phyloP scores from a whole-genome alignment of 2,113 vertebrate species.

The Ptilonorhynchus violaceus region DNA sequence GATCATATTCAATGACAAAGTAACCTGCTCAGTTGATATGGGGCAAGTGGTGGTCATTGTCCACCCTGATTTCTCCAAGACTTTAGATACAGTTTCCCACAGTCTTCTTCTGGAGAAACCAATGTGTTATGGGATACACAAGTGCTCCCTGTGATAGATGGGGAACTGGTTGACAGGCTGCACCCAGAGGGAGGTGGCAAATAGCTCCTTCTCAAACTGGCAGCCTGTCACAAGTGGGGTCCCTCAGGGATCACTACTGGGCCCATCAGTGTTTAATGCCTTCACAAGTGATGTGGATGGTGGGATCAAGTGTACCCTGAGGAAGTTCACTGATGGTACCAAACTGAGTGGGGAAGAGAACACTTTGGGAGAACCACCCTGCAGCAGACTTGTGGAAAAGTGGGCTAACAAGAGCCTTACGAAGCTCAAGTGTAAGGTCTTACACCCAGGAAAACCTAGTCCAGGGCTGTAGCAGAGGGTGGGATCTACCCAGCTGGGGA shows the following conservation, averaged over 20 bases:
- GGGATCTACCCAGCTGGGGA: neutral
- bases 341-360: neutral
- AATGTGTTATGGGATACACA: neutral
- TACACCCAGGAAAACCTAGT: neutral
- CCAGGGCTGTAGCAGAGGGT: neutral
- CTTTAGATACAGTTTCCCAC: neutral
- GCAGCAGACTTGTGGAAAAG: neutral
- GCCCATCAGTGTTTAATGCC: neutral
- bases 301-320: neutral
- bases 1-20: neutral
- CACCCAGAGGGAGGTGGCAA: neutral
- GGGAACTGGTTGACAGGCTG: neutral
- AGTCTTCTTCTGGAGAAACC: neutral
- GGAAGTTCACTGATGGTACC: neutral
- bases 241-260: rapidly evolving
- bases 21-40: neutral
- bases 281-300: neutral
- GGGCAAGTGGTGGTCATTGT: neutral
- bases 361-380: neutral
- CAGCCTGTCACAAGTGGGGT: neutral
- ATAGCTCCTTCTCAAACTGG: neutral
- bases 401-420: neutral
- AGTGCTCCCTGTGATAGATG: neutral
- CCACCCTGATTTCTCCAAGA: neutral
- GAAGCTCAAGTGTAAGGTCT: neutral